phyloP scores from a whole-genome alignment of 2,797 vertebrate genomes.

The Sparus aurata region DNA sequence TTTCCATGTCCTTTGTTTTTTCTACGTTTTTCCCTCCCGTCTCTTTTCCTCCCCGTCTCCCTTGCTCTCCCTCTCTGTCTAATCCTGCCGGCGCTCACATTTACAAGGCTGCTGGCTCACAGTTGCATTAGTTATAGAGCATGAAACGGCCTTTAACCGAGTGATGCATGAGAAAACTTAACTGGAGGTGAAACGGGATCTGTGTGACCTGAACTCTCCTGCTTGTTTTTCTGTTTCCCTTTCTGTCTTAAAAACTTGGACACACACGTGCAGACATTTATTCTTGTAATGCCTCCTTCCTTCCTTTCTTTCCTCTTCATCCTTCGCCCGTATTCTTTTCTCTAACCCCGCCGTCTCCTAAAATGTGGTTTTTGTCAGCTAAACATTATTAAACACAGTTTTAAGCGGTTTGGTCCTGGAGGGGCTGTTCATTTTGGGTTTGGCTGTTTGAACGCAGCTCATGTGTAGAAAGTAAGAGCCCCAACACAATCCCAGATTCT shows the following conservation, averaged over 20 bases:
- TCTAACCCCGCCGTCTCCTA: constrained; percentile 21
- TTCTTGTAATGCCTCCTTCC: constrained; percentile 12
- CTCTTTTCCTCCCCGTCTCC: constrained; percentile 21
- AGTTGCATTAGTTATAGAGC: constrained; percentile 69
- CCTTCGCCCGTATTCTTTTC: not conserved
- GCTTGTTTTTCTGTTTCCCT: constrained; percentile 27
- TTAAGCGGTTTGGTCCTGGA: constrained; percentile 27
- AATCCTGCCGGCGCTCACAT: constrained; percentile 56
- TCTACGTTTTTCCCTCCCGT: constrained; percentile 22
- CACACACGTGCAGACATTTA: constrained; percentile 26
- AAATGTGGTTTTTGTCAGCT: constrained; percentile 45
- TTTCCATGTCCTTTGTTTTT: constrained; percentile 79
- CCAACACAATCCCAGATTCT: constrained; percentile 24
- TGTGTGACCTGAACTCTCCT: constrained; percentile 53
- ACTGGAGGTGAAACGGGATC: constrained; percentile 74
- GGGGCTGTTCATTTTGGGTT: constrained; percentile 33
- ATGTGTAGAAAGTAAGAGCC: constrained; percentile 20
- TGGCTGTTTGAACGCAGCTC: constrained; percentile 28
- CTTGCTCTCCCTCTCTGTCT: constrained; percentile 25
- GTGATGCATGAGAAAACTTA: constrained; percentile 71
- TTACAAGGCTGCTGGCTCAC: constrained; percentile 72
- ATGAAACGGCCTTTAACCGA: constrained; percentile 73
- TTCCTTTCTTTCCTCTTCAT: constrained; percentile 3
- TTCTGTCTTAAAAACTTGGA: constrained; percentile 30
- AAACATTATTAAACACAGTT: constrained; percentile 52